Conservation (phyloP, 1,140 invertebrate species). For the Odontomachus brunneus region DNA sequence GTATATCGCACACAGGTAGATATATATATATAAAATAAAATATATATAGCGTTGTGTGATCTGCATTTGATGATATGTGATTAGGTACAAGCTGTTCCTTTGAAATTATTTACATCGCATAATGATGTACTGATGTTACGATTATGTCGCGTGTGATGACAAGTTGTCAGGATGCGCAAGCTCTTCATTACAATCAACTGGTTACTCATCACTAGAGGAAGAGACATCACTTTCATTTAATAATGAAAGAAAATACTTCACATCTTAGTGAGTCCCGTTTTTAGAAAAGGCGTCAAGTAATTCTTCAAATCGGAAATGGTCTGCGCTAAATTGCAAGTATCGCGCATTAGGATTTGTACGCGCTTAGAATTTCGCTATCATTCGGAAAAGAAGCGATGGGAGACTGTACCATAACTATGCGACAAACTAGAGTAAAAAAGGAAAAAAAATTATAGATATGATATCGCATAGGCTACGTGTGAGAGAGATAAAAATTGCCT, state of each 20-base stretch:
- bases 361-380: neutral
- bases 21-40: constrained; percentile 66
- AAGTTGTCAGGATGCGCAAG: constrained; percentile 12
- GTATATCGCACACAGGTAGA: constrained; percentile 2
- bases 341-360: neutral
- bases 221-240: neutral
- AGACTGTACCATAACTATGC: neutral
- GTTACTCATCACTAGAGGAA: constrained; percentile 9
- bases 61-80: constrained; percentile 66
- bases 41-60: constrained; percentile 15
- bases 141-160: constrained; percentile 6
- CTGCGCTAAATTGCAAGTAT: neutral
- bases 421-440: neutral
- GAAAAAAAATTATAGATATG: neutral
- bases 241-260: constrained; percentile 14
- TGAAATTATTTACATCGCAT: constrained; percentile 46
- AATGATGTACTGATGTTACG: neutral
- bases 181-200: constrained; percentile 1
- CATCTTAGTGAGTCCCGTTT: neutral
- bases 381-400: neutral
- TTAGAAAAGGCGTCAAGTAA: constrained; percentile 19
- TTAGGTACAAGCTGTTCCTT: constrained; percentile 55
- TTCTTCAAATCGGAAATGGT: neutral
- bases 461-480: neutral
- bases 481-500: neutral